These are phyloP conservation scores for Pyxicephalus adspersus DNA, from an alignment of 2,113 vertebrate species.

Conservation along the genomic window DNA sequence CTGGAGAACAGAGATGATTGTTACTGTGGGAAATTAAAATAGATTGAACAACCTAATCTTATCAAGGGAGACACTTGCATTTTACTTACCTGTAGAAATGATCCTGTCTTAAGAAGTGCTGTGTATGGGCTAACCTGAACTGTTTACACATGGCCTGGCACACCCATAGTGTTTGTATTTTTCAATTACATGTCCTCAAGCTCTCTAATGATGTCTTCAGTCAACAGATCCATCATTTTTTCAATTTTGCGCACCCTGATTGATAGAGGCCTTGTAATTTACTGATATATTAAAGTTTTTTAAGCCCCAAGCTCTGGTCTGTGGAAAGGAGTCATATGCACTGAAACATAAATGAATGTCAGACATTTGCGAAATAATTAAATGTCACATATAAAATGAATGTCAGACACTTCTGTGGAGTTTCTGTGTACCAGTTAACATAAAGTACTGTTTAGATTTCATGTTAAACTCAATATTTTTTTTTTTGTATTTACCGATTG, in stretches of 20 bases:
- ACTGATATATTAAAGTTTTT: constrained; percentile 58
- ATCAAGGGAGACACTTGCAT: constrained; percentile 4
- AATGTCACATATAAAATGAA: constrained; percentile 57
- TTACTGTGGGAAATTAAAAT: constrained; percentile 26
- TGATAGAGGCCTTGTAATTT: constrained; percentile 57
- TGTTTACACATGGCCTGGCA: constrained; percentile 50
- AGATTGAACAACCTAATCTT: constrained; percentile 24
- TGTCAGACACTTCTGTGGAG: constrained; percentile 51
- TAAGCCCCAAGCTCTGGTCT: constrained; percentile 53
- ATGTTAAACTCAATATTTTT: constrained; percentile 28
- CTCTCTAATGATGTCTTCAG: constrained; percentile 57
- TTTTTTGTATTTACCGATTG: constrained; percentile 33
- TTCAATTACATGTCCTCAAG: constrained; percentile 57
- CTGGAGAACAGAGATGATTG: background rate
- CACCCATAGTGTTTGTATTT: constrained; percentile 57
- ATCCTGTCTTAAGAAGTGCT: constrained; percentile 1
- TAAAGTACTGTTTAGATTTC: constrained; percentile 53
- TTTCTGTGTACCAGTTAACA: constrained; percentile 50
- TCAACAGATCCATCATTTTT: constrained; percentile 58
- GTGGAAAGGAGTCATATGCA: constrained; percentile 51
- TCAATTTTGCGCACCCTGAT: constrained; percentile 56
- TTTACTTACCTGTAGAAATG: constrained; percentile 1
- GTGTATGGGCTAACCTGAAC: constrained; percentile 29
- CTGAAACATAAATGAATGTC: constrained; percentile 57
- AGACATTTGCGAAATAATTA: constrained; percentile 56